A percentile compares a stretch with the other conserved stretches of the same genome.
These are phyloP conservation scores for Eilema depressum DNA, from an alignment of 2,888 invertebrate species.

Conservation along the genomic window DNA sequence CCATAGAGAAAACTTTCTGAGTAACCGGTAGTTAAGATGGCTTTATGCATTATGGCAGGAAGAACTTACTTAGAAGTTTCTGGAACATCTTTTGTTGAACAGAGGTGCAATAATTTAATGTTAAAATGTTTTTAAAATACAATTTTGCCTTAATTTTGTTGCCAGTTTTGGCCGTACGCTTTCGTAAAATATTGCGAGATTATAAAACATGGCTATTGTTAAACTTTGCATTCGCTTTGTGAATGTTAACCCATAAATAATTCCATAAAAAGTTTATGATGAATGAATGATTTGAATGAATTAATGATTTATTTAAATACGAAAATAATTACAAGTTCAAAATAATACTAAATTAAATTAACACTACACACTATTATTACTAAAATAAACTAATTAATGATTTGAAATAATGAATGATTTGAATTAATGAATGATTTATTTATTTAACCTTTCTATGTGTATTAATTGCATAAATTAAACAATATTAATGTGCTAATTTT, in stretches of 20 bases:
- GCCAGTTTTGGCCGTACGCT: neutral
- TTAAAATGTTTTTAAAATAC: conserved; percentile 1
- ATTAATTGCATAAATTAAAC: neutral
- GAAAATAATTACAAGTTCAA: too few species aligned
- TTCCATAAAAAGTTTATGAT: neutral
- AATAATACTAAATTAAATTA: too few species aligned
- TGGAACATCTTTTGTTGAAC: neutral
- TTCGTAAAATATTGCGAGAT: neutral
- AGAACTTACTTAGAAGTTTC: neutral
- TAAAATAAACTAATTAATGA: too few species aligned
- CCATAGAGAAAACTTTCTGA: too few species aligned
- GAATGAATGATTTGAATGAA: too few species aligned
- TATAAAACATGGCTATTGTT: neutral
- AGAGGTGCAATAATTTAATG: neutral
- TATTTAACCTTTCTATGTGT: too few species aligned
- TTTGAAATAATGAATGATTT: too few species aligned
- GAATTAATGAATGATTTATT: too few species aligned
- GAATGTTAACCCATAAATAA: neutral
- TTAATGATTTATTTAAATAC: too few species aligned
- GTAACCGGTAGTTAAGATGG: too few species aligned
- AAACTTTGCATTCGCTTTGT: neutral
- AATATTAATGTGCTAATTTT: too few species aligned
- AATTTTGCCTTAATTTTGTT: neutral
- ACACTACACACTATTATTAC: too few species aligned
- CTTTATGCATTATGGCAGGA: neutral